phyloP scores from a whole-genome alignment of 2,888 invertebrate species.

The Tryphoninae sp. region DNA sequence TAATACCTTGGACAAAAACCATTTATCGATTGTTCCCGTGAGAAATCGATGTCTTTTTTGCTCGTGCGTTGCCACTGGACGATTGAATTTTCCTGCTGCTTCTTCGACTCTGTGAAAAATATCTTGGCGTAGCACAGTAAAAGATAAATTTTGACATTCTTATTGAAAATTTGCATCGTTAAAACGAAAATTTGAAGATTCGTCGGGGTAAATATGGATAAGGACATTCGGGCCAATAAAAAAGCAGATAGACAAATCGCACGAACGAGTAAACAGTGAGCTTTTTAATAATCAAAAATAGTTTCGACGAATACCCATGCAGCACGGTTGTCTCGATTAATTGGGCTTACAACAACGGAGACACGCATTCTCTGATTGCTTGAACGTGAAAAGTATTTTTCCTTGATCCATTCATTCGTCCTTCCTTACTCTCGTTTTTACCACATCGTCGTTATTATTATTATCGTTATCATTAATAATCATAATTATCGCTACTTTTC shows the following conservation, averaged over 20 bases:
- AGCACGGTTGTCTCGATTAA: conserved; percentile 50
- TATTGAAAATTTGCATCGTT: background rate
- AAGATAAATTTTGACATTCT: too few relatives aligned
- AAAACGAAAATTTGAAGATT: conserved; percentile 18
- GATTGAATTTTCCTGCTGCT: too few relatives aligned
- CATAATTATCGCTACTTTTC: conserved; percentile 34
- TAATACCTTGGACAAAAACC: conserved; percentile 54
- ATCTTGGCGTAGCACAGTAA: too few relatives aligned
- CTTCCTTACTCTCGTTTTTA: conserved; percentile 11
- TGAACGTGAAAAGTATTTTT: conserved; percentile 60
- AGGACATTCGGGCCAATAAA: conserved; percentile 5
- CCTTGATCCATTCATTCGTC: conserved; percentile 45
- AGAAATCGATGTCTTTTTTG: conserved; percentile 32
- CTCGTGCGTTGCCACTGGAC: background rate
- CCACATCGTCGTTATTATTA: conserved; percentile 46
- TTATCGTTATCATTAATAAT: conserved; percentile 37
- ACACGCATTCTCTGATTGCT: conserved; percentile 62
- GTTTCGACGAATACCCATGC: conserved; percentile 74
- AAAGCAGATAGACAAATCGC: conserved; percentile 49
- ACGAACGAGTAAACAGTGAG: conserved; percentile 80
- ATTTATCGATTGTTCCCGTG: conserved; percentile 35
- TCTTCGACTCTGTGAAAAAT: too few relatives aligned
- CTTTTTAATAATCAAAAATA: conserved; percentile 81
- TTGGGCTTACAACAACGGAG: conserved; percentile 62
- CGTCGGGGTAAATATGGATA: conserved; percentile 13